Evolutionary conservation across 2,113 vertebrate genomes (phyloP), one percentile per base, ranked within the genome.

Genomic region (Otis tarda): DNA sequence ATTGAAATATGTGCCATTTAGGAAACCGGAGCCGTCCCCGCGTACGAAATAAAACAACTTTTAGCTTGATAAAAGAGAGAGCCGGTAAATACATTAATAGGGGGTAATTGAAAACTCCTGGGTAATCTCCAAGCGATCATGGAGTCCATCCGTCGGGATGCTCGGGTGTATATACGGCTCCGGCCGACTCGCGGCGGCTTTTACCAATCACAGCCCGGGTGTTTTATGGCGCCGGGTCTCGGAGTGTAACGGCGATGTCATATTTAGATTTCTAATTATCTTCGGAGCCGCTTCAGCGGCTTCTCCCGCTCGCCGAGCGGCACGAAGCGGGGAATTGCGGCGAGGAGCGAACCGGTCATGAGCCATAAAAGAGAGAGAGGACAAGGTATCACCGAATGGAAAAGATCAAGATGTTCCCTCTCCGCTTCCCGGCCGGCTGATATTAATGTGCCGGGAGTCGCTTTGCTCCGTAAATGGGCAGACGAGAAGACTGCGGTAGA

Each of bases 1-100:
- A 94, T 94, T 98, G 97, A 98, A 98, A 98, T 97, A 97, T 97
- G 97, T 74, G 96, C 97, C 97, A 96, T 98, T 97, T 96, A 96
- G 96, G 95, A 87, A 96, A 96, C 83, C 70, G 94, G 74, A 97
- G 82, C 97, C 97, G 64, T 95, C 92, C 73, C 92, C 63, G 64
- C 14, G 49, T 20, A n/a, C 49, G 23, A 94, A 90, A 89, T 75
- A 61, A 88, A 96, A 73, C 97, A 95, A 91, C 93, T 93, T 84
- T 57, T 68, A 63, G 92, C 95, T 95, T 97, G 97, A 97, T 97
- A 56, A 97, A 98, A 93, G 96, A 93, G 93, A 83, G 95, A 31
- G 94, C 67, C 70, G 74, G 97, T 96, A 96, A 98, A 97, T 95
- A 94, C 98, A 97, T 97, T 97, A 97, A 95, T 93, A 79, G 97